These are phyloP conservation scores for Sarcophilus harrisii DNA, from an alignment of 2,797 vertebrate species.

Conservation along the genomic window DNA sequence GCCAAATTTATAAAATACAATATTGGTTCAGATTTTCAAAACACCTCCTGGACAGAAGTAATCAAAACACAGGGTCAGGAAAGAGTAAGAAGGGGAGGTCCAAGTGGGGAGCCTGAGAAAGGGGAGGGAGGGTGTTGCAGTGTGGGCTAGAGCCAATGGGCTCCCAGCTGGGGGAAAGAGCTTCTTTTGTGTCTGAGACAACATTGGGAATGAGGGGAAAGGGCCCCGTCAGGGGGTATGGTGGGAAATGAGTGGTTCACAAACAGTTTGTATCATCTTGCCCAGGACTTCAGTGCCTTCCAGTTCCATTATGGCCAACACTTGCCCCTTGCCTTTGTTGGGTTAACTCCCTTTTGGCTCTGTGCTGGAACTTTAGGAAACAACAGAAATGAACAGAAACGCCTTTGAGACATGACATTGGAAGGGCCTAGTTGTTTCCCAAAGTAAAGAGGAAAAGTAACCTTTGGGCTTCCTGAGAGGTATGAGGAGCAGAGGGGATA, in stretches of 20 bases:
- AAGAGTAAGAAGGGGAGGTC: conserved; percentile 38
- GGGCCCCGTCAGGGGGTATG: background rate
- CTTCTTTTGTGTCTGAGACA: background rate
- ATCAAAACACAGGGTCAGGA: conserved; percentile 48
- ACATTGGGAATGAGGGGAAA: conserved; percentile 40
- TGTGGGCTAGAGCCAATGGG: conserved; percentile 43
- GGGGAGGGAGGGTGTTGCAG: conserved; percentile 37
- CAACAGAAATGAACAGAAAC: conserved; percentile 7
- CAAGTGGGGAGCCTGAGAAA: conserved; percentile 33
- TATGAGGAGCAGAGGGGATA: background rate
- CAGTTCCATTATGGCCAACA: conserved; percentile 5
- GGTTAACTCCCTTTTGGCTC: conserved; percentile 25
- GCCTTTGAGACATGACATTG: conserved; percentile 32
- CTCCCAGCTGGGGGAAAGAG: conserved; percentile 2
- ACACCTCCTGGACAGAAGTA: conserved; percentile 64
- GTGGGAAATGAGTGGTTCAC: conserved; percentile 43
- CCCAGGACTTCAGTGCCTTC: conserved; percentile 9
- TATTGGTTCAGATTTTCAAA: conserved; percentile 70
- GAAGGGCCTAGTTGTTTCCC: conserved; percentile 35
- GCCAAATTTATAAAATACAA: conserved; percentile 73
- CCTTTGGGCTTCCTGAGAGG: background rate
- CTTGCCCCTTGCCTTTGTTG: background rate
- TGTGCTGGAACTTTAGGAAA: background rate
- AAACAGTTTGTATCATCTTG: conserved; percentile 5
- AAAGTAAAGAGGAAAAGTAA: conserved; percentile 13